A percentile compares a stretch with the other conserved stretches of the same genome.
These are phyloP conservation scores for Erpobdella octoculata DNA, from an alignment of 2,888 invertebrate genomes.

Conservation along the genomic window DNA sequence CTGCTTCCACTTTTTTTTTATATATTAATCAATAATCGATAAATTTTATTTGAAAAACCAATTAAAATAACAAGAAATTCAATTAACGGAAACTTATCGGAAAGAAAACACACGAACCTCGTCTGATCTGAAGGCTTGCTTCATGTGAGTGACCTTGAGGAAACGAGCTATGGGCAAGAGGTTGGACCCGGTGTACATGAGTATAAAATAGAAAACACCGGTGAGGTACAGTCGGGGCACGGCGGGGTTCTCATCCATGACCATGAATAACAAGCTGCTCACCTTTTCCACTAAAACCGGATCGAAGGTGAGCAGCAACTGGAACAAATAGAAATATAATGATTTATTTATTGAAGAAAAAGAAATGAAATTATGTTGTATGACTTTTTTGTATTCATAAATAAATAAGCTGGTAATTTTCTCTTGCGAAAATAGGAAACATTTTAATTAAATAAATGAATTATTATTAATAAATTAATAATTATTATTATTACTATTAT, in stretches of 20 bases:
- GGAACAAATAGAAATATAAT: slow-evolving; percentile 6
- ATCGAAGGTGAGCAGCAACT: slow-evolving; percentile 87
- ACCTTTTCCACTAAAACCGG: slow-evolving; percentile 92
- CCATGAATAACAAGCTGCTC: slow-evolving; percentile 64
- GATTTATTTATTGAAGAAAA: too few relatives aligned
- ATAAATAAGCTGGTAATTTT: not conserved
- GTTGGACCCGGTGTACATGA: slow-evolving; percentile 97
- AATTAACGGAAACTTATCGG: too few relatives aligned
- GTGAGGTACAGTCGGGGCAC: slow-evolving; percentile 86
- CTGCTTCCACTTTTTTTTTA: not conserved
- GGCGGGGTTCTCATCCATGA: slow-evolving; percentile 91
- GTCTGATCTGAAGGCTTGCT: slow-evolving; percentile 85
- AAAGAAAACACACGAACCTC: too few relatives aligned
- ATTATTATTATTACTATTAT: not conserved
- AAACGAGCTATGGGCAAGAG: slow-evolving; percentile 88
- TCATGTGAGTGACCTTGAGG: slow-evolving; percentile 84
- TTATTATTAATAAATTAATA: not conserved
- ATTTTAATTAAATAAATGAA: not conserved
- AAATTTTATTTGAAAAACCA: not conserved
- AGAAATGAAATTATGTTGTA: too few relatives aligned
- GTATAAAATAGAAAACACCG: slow-evolving; percentile 93
- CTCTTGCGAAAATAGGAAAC: not conserved
- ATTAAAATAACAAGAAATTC: too few relatives aligned
- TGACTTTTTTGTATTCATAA: too few relatives aligned
- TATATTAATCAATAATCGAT: not conserved